These are phyloP conservation scores for Aleiodes testaceus DNA, from an alignment of 2,888 invertebrate genomes.

Conservation along the genomic window DNA sequence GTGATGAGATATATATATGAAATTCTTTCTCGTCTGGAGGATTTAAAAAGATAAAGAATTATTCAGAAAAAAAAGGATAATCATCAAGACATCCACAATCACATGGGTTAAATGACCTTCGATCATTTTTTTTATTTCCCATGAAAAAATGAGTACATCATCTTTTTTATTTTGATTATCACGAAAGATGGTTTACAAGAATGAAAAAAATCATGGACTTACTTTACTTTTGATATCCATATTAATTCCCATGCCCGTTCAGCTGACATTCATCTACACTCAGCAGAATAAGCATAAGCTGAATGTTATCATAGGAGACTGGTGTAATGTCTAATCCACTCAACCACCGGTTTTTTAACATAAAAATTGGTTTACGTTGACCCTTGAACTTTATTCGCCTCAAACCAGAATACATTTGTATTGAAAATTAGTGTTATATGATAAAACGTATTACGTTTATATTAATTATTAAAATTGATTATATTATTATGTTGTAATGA, in stretches of 20 bases:
- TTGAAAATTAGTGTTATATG: neutral
- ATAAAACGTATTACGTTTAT: neutral
- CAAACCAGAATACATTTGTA: constrained; percentile 38
- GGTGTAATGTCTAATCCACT: constrained; percentile 21
- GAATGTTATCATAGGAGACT: constrained; percentile 55
- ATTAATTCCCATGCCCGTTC: constrained; percentile 57
- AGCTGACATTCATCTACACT: constrained; percentile 62
- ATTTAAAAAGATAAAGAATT: too few species aligned
- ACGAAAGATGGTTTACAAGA: neutral
- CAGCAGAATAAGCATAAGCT: constrained; percentile 57
- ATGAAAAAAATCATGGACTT: constrained; percentile 36
- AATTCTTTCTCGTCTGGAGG: too few species aligned
- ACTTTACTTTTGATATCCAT: constrained; percentile 63
- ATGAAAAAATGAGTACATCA: neutral
- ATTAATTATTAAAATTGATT: too few species aligned
- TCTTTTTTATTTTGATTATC: neutral
- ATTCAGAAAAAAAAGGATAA: neutral
- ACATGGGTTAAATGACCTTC: neutral
- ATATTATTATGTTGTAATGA: too few species aligned
- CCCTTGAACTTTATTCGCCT: constrained; percentile 34
- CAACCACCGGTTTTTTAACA: constrained; percentile 29
- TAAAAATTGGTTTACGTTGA: constrained; percentile 32
- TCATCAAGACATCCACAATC: too few species aligned
- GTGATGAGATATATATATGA: too few species aligned
- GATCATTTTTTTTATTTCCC: neutral